phyloP scores from a whole-genome alignment of 2,113 vertebrate genomes.

The Paralichthys olivaceus region DNA sequence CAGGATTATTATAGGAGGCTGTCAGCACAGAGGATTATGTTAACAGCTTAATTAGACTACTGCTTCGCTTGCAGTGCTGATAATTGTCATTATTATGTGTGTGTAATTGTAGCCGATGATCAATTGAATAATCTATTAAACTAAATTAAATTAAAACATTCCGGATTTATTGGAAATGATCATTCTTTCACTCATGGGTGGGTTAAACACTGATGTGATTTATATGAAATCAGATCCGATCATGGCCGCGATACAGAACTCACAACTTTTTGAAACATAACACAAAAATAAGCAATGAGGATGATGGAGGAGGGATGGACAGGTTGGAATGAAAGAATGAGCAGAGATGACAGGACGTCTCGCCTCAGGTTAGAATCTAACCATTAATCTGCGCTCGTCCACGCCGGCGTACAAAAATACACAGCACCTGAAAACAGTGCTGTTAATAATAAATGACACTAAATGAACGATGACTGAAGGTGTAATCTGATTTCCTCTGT shows the following conservation, averaged over 20 bases:
- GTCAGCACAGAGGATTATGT: slow-evolving; percentile 62
- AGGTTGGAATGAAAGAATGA: background rate
- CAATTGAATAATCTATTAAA: slow-evolving; percentile 48
- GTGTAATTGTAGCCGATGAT: slow-evolving; percentile 59
- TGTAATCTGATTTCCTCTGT: background rate
- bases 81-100: slow-evolving; percentile 45
- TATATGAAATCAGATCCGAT: background rate
- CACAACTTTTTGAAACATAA: background rate
- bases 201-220: background rate
- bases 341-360: slow-evolving; percentile 14
- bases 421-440: background rate
- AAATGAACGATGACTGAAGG: slow-evolving; percentile 19
- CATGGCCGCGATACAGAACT: background rate
- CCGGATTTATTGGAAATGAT: background rate
- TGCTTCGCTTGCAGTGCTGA: slow-evolving; percentile 53
- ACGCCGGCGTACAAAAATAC: slow-evolving; percentile 10
- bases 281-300: background rate
- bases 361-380: slow-evolving; percentile 15
- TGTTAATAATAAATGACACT: slow-evolving; percentile 42
- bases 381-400: slow-evolving; percentile 34
- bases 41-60: slow-evolving; percentile 63
- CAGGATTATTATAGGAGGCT: slow-evolving; percentile 59
- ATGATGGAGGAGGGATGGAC: slow-evolving; percentile 6
- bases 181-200: background rate
- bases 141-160: slow-evolving; percentile 31